These are phyloP conservation scores for Anguilla anguilla DNA, from an alignment of 2,797 vertebrate species.

Conservation along the genomic window DNA sequence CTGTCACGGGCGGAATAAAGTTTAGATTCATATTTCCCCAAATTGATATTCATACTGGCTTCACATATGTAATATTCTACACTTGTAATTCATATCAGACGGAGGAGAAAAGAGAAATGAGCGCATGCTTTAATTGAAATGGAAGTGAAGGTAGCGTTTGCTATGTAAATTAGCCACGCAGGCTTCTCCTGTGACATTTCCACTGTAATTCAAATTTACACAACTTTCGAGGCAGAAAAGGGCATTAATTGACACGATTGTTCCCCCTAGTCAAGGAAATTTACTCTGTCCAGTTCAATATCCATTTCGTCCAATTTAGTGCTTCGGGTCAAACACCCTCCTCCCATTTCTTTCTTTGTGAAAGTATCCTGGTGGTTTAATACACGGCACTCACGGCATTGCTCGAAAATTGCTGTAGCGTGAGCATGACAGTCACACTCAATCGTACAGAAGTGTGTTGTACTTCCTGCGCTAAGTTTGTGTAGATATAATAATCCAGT, in stretches of 20 bases:
- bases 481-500: not conserved
- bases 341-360: not conserved
- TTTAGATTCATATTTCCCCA: not conserved
- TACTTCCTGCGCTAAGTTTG: not conserved
- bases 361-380: not conserved
- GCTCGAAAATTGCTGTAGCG: not conserved
- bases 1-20: not conserved
- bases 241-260: not conserved
- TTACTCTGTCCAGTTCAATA: not conserved
- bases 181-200: not conserved
- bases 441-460: not conserved
- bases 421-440: not conserved
- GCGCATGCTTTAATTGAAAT: not conserved
- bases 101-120: not conserved
- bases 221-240: not conserved
- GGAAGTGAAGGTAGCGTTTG: not conserved
- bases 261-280: not conserved
- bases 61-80: conserved; percentile 6
- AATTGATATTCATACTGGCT: not conserved
- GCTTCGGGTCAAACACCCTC: not conserved
- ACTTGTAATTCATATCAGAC: conserved; percentile 17
- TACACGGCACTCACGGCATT: not conserved
- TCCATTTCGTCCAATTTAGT: not conserved
- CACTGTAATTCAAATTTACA: not conserved
- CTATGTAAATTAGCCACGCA: not conserved